Conservation (phyloP, 2,797 vertebrate genomes). For the Tenualosa thibaudeaui region DNA sequence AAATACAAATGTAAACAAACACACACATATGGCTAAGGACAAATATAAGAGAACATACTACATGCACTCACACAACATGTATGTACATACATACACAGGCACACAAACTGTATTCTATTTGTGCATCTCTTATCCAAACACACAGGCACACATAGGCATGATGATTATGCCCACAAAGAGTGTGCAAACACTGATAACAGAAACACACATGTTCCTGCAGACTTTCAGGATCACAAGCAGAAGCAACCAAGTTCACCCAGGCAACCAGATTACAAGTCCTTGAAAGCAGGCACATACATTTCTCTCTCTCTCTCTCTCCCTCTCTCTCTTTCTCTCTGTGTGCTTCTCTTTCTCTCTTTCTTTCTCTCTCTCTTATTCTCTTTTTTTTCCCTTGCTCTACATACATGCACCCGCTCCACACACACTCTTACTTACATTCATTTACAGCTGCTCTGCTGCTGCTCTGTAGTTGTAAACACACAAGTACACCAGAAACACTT, state of each 20-base stretch:
- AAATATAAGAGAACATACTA: not conserved
- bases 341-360: not conserved
- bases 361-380: not conserved
- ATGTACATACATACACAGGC: not conserved
- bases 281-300: not conserved
- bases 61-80: not conserved
- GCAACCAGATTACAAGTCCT: not conserved
- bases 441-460: too few relatives aligned
- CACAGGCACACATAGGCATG: not conserved
- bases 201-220: not conserved
- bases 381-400: not conserved
- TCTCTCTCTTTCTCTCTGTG: not conserved
- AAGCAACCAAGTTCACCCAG: slow-evolving; percentile 2
- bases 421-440: too few relatives aligned
- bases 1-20: not conserved
- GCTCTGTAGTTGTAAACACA: too few relatives aligned
- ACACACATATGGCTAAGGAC: not conserved
- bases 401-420: not conserved
- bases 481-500: too few relatives aligned
- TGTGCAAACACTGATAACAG: not conserved
- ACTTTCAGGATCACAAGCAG: slow-evolving; percentile 7
- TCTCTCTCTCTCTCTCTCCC: not conserved
- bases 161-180: not conserved
- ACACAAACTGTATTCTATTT: not conserved
- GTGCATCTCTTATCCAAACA: not conserved